Conservation (phyloP, 2,797 vertebrate genomes). For the Lepilemur septentrionalis region DNA sequence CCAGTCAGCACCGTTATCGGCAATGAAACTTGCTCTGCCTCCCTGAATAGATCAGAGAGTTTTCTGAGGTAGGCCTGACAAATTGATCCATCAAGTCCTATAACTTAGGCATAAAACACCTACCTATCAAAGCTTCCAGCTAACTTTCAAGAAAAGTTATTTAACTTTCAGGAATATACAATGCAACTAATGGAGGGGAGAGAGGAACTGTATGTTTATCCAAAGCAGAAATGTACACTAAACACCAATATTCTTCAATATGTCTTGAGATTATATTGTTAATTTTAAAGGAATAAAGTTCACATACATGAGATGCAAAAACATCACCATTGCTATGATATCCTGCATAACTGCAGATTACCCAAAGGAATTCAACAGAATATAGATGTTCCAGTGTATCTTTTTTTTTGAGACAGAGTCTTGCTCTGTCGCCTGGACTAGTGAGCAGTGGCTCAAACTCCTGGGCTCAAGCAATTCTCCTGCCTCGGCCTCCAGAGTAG, state of each 20-base stretch:
- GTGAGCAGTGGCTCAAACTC: not conserved
- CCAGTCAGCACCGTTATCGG: not conserved
- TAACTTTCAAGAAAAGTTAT: constrained; percentile 32
- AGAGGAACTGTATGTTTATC: not conserved
- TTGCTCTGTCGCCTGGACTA: not conserved
- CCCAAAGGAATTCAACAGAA: not conserved
- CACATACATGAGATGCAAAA: not conserved
- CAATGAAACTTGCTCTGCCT: constrained; percentile 28
- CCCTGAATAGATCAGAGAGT: constrained; percentile 32
- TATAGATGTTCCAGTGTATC: not conserved
- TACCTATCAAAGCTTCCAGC: not conserved
- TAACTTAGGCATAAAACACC: not conserved
- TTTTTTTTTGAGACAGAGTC: not conserved
- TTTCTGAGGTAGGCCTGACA: not conserved
- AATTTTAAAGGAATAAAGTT: not conserved
- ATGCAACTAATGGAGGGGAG: not conserved
- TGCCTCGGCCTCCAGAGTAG: not conserved
- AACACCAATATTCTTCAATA: not conserved
- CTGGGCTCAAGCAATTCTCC: not conserved
- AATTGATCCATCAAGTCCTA: constrained; percentile 36
- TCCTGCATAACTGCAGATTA: not conserved
- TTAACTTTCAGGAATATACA: not conserved
- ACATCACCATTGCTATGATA: not conserved
- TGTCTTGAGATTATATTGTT: constrained; percentile 13
- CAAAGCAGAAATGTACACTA: not conserved